Evolutionary conservation across 2,888 invertebrate genomes (phyloP).

Genomic region (Meganola albula): DNA sequence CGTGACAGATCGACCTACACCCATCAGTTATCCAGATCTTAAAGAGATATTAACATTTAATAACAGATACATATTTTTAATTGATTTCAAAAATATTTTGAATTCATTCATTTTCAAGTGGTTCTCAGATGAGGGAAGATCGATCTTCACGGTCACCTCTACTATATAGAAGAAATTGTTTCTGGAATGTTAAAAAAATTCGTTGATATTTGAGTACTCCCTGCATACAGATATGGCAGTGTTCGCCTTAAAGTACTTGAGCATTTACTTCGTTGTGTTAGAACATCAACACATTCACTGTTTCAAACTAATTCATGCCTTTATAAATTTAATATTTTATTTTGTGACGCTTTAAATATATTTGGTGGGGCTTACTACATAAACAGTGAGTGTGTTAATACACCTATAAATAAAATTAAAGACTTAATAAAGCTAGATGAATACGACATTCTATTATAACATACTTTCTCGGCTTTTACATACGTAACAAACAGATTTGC

Average conservation of each 20-base stretch:
- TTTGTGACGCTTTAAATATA: slow-evolving; percentile 44
- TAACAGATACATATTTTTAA: too few relatives aligned
- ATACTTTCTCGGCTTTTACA: slow-evolving; percentile 27
- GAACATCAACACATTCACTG: slow-evolving; percentile 77
- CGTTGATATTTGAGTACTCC: slow-evolving; percentile 31
- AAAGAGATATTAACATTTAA: too few relatives aligned
- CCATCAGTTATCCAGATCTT: too few relatives aligned
- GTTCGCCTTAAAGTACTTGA: slow-evolving; percentile 70
- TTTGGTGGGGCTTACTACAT: slow-evolving; percentile 65
- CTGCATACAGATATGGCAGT: slow-evolving; percentile 59
- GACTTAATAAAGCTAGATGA: slow-evolving; percentile 66
- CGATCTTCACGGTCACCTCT: too few relatives aligned
- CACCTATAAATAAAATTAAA: slow-evolving; percentile 45
- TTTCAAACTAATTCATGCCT: slow-evolving; percentile 39
- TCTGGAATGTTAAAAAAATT: slow-evolving; percentile 37
- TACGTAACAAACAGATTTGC: slow-evolving; percentile 5
- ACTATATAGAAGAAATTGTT: slow-evolving; percentile 46
- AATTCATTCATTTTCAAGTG: too few relatives aligned
- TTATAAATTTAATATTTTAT: slow-evolving; percentile 22
- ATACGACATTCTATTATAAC: slow-evolving; percentile 51
- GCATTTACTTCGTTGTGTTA: slow-evolving; percentile 65
- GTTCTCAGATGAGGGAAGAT: too few relatives aligned
- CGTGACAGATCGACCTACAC: too few relatives aligned
- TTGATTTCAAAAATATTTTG: too few relatives aligned
- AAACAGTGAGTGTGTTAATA: slow-evolving; percentile 78